A percentile compares a stretch with the other conserved stretches of the same genome.
Conservation (phyloP, 2,888 invertebrate species). For the Emmelina monodactyla region DNA sequence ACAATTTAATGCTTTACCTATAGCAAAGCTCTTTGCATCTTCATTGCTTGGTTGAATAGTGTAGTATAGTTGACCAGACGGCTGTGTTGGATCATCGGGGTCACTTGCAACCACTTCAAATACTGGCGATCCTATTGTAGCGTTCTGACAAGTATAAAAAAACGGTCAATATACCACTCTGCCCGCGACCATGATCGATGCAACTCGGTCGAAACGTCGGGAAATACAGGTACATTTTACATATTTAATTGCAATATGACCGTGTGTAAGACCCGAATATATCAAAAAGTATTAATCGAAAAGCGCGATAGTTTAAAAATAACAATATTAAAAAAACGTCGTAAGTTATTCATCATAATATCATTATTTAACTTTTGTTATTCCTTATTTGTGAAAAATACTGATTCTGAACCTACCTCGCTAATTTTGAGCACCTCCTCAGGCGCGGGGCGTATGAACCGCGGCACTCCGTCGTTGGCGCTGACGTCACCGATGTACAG, state of each 20-base stretch:
- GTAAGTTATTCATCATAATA: too few species aligned
- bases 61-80: constrained; percentile 76
- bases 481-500: constrained; percentile 82
- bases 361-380: background rate
- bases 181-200: too few species aligned
- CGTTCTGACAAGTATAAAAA: too few species aligned
- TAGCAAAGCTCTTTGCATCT: constrained; percentile 69
- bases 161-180: too few species aligned
- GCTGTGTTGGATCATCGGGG: constrained; percentile 79
- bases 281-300: too few species aligned
- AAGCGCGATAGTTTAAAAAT: too few species aligned
- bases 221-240: too few species aligned
- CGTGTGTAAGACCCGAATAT: too few species aligned
- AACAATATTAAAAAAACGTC: too few species aligned
- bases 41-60: constrained; percentile 74
- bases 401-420: constrained; percentile 70
- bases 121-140: constrained; percentile 75
- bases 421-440: constrained; percentile 75
- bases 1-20: constrained; percentile 61
- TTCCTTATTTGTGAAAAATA: background rate
- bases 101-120: constrained; percentile 80
- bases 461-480: constrained; percentile 81
- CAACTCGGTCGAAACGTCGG: too few species aligned
- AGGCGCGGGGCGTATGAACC: constrained; percentile 73
- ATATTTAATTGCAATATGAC: too few species aligned